Evolutionary conservation across 2,888 invertebrate species (phyloP).

Genomic region (Octonoba sinensis): DNA sequence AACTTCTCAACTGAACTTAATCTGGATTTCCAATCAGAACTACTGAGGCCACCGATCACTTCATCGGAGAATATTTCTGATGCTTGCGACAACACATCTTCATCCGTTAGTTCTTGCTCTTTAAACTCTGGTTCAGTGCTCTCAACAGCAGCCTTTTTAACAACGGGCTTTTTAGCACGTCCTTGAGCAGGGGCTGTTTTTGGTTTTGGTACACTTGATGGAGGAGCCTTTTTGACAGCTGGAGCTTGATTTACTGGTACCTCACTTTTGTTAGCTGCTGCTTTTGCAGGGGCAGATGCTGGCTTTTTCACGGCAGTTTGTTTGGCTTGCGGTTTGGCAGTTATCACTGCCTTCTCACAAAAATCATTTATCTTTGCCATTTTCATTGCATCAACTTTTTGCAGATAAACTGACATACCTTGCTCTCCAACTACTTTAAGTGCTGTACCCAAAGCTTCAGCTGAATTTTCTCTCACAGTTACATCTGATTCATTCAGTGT

Average conservation of each 20-base stretch:
- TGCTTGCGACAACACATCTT: slow-evolving; percentile 83
- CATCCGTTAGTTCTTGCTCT: slow-evolving; percentile 74
- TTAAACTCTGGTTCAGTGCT: slow-evolving; percentile 51
- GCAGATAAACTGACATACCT: slow-evolving; percentile 84
- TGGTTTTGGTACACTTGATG: slow-evolving; percentile 65
- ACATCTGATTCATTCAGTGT: slow-evolving; percentile 79
- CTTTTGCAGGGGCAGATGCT: slow-evolving; percentile 45
- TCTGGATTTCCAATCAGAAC: slow-evolving; percentile 88
- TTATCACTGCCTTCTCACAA: slow-evolving; percentile 84
- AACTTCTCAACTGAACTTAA: slow-evolving; percentile 83
- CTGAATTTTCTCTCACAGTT: slow-evolving; percentile 90
- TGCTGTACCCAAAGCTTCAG: slow-evolving; percentile 92
- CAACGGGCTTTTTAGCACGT: slow-evolving; percentile 69
- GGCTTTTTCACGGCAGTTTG: slow-evolving; percentile 35
- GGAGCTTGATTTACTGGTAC: slow-evolving; percentile 42
- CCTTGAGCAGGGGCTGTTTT: slow-evolving; percentile 24
- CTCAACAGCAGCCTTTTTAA: slow-evolving; percentile 68
- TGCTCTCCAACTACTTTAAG: slow-evolving; percentile 95
- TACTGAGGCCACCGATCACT: slow-evolving; percentile 78
- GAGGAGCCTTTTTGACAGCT: slow-evolving; percentile 42
- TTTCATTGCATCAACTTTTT: slow-evolving; percentile 90
- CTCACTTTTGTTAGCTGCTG: slow-evolving; percentile 68
- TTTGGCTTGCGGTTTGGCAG: slow-evolving; percentile 40
- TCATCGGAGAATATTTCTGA: slow-evolving; percentile 78
- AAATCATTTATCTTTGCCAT: slow-evolving; percentile 93